phyloP scores from a whole-genome alignment of 1,140 invertebrate species.

The Diorhabda elongata region DNA sequence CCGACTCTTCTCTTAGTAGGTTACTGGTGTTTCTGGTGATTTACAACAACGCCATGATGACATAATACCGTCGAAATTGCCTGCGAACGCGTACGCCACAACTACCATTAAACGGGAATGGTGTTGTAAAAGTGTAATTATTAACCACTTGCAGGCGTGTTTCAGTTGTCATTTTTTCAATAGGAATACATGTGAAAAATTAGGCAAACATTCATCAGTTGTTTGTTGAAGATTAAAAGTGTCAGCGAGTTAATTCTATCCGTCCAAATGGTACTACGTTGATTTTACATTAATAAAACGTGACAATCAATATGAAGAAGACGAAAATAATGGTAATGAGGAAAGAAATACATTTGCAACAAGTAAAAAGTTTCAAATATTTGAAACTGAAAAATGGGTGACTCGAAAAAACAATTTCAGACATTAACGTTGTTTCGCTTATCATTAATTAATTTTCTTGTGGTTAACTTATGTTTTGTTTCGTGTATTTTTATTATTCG shows the following conservation, averaged over 20 bases:
- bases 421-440: neutral
- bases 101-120: constrained; percentile 2
- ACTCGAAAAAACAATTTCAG: no score
- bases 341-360: no score
- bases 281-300: no score
- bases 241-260: no score
- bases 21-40: constrained; percentile 2
- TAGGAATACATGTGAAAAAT: neutral
- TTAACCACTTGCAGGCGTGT: constrained; percentile 1
- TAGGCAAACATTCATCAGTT: no score
- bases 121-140: constrained; percentile 3
- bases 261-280: no score
- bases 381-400: no score
- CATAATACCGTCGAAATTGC: constrained; percentile 2
- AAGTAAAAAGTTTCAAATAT: no score
- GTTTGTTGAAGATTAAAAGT: no score
- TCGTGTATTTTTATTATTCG: no score
- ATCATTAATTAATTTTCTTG: neutral
- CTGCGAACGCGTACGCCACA: neutral
- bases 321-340: no score
- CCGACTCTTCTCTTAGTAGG: neutral
- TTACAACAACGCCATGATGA: constrained; percentile 2
- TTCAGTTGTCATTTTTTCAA: neutral
- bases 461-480: neutral
- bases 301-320: no score